A percentile compares a stretch with the other conserved stretches of the same genome.
phyloP scores from a whole-genome alignment of 2,888 invertebrate species.

The Calameuta filiformis region DNA sequence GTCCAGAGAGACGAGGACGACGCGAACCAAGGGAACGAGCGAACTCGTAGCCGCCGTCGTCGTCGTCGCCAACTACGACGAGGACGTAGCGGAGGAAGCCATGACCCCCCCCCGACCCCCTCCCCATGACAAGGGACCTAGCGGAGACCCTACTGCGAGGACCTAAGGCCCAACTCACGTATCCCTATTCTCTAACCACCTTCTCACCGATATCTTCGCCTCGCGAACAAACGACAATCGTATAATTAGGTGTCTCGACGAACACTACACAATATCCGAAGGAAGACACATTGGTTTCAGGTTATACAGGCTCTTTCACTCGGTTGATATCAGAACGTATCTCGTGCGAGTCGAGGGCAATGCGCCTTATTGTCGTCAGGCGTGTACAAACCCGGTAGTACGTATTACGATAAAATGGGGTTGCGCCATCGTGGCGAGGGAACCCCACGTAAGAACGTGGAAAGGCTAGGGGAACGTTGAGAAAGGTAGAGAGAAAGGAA shows the following conservation, averaged over 20 bases:
- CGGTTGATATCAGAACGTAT: not conserved
- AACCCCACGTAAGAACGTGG: not conserved
- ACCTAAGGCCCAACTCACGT: not conserved
- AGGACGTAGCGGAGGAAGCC: not conserved
- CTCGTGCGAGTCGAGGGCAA: not conserved
- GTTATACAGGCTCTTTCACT: not conserved
- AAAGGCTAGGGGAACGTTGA: not conserved
- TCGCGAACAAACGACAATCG: constrained; percentile 61
- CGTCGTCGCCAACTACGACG: not conserved
- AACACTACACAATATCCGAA: constrained; percentile 51
- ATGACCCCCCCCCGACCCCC: not conserved
- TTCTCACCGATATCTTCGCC: constrained; percentile 40
- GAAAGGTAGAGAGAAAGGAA: not conserved
- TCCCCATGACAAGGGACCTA: not conserved
- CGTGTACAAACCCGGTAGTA: not conserved
- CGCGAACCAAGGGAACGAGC: constrained; percentile 23
- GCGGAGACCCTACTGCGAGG: not conserved
- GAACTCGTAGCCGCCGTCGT: not conserved
- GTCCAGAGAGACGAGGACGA: constrained; percentile 26
- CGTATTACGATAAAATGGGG: not conserved
- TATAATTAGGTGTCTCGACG: constrained; percentile 62
- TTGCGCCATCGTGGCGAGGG: not conserved
- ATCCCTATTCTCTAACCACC: not conserved
- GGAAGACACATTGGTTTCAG: constrained; percentile 8
- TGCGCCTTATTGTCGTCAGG: not conserved